phyloP scores from a whole-genome alignment of 2,888 invertebrate species.

The Drosophila ochracea region DNA sequence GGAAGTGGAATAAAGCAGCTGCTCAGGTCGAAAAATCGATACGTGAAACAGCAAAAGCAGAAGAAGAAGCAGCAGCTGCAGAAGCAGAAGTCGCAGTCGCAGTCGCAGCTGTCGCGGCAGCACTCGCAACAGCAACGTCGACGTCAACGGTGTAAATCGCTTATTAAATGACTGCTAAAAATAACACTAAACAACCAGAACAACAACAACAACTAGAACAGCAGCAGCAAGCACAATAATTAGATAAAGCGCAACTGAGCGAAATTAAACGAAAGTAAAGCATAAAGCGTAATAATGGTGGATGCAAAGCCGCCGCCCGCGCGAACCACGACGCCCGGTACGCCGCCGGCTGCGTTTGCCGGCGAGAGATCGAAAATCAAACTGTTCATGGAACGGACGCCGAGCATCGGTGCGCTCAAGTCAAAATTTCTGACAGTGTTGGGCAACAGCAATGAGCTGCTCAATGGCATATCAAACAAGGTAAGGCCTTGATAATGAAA shows the following conservation, averaged over 20 bases:
- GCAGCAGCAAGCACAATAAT: conserved; percentile 6
- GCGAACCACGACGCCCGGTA: conserved; percentile 63
- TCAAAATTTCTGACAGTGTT: conserved; percentile 86
- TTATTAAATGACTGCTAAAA: conserved; percentile 50
- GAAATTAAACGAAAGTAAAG: conserved; percentile 6
- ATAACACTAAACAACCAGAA: conserved; percentile 10
- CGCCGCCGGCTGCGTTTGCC: conserved; percentile 82
- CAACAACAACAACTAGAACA: background rate
- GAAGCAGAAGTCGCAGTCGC: conserved; percentile 8
- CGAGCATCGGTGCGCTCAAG: conserved; percentile 85
- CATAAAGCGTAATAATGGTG: conserved; percentile 51
- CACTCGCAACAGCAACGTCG: conserved; percentile 29
- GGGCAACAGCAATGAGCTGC: conserved; percentile 86
- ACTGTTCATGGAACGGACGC: conserved; percentile 85
- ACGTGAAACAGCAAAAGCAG: conserved; percentile 47
- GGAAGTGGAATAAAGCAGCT: conserved; percentile 22
- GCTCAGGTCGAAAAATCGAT: conserved; percentile 68
- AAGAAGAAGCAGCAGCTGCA: conserved; percentile 13
- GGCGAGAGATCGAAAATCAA: conserved; percentile 85
- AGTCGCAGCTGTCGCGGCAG: conserved; percentile 19
- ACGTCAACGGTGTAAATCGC: conserved; percentile 30
- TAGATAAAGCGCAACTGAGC: conserved; percentile 1
- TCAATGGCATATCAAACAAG: conserved; percentile 86
- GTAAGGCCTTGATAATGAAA: conserved; percentile 82
- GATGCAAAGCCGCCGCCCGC: conserved; percentile 70